These are phyloP conservation scores for Campylomormyrus tamandua DNA, from an alignment of 2,113 vertebrate species.

Conservation along the genomic window DNA sequence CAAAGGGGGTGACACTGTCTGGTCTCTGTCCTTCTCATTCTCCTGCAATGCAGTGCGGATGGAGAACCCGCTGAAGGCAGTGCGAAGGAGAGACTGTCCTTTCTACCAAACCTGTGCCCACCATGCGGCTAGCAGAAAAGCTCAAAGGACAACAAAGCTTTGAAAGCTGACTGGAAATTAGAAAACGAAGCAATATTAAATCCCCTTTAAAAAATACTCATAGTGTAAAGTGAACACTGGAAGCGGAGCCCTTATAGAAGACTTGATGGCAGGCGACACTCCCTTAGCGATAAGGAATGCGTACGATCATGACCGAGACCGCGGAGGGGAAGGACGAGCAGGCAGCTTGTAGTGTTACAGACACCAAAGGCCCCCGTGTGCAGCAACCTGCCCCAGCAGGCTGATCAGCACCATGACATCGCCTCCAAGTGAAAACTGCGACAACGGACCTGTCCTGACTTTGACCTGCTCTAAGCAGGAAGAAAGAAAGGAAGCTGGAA, in stretches of 20 bases:
- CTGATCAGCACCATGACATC: slow-evolving; percentile 12
- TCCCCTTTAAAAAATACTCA: neutral
- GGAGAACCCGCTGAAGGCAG: neutral
- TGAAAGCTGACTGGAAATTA: neutral
- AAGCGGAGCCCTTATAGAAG: slow-evolving; percentile 22
- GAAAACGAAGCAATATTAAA: slow-evolving; percentile 5
- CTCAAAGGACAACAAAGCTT: neutral
- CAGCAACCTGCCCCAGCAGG: neutral
- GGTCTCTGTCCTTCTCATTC: neutral
- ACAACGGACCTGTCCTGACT: neutral
- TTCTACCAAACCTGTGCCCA: neutral
- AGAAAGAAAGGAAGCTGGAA: neutral
- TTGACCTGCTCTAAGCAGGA: neutral
- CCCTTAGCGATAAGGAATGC: slow-evolving; percentile 8
- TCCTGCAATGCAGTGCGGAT: neutral
- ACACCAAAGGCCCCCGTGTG: neutral
- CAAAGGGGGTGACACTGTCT: neutral
- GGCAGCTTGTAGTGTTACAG: neutral
- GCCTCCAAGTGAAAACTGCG: neutral
- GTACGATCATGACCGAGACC: slow-evolving; percentile 2
- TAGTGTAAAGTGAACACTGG: neutral
- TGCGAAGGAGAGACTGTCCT: neutral
- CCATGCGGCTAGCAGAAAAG: neutral
- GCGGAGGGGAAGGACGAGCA: neutral
- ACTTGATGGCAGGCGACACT: neutral